Conservation (phyloP, 64 coral and sea anemone genomes). For the Trachythela sp. region DNA sequence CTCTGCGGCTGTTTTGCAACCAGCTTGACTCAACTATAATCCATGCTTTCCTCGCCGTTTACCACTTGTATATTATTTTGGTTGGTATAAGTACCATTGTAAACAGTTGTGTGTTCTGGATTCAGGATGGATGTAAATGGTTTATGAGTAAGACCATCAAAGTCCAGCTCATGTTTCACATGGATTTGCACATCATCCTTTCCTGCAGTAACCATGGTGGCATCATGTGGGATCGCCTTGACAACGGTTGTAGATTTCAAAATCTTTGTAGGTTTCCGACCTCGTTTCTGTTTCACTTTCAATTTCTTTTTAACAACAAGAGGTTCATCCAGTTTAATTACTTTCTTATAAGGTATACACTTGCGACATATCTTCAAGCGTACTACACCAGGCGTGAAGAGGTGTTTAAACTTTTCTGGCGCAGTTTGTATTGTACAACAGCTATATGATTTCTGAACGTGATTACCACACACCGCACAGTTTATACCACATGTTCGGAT, state of each 20-base stretch:
- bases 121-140: not conserved
- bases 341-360: slow-evolving; percentile 19
- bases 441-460: slow-evolving; percentile 17
- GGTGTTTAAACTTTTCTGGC: slow-evolving; percentile 4
- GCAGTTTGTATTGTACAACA: slow-evolving; percentile 15
- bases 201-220: not conserved
- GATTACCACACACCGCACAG: not conserved
- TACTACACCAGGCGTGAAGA: not conserved
- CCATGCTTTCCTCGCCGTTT: not conserved
- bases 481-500: slow-evolving; percentile 16
- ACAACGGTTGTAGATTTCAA: not conserved
- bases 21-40: not conserved
- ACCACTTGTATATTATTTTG: not conserved
- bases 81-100: not conserved
- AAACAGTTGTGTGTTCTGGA: not conserved
- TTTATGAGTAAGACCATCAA: not conserved
- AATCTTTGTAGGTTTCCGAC: not conserved
- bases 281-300: slow-evolving; percentile 21
- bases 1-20: too few species aligned
- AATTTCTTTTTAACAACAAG: not conserved
- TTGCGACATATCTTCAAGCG: slow-evolving; percentile 8
- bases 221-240: not conserved
- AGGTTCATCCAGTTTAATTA: not conserved
- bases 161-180: not conserved
- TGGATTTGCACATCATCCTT: not conserved